These are phyloP conservation scores for Caranx ignobilis DNA, from an alignment of 2,113 vertebrate species.

Conservation along the genomic window DNA sequence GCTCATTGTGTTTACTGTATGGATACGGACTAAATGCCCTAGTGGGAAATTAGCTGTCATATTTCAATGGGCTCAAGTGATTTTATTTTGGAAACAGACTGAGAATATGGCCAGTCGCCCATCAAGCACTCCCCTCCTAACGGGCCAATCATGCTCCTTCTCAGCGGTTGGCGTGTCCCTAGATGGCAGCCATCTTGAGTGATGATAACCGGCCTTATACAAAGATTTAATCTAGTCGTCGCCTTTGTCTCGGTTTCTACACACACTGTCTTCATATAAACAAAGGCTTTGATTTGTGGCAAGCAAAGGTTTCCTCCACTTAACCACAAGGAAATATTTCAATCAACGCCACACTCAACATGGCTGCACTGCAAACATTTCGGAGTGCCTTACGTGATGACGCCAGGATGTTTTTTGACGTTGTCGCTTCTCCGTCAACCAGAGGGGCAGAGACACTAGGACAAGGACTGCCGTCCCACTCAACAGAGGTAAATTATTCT, in stretches of 20 bases:
- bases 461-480: not conserved
- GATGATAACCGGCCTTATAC: not conserved
- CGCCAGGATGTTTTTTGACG: conserved; percentile 50
- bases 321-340: not conserved
- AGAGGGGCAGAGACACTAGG: not conserved
- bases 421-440: conserved; percentile 3
- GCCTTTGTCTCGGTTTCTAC: not conserved
- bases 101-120: not conserved
- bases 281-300: fast-evolving
- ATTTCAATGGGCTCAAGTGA: not conserved
- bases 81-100: conserved; percentile 41
- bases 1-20: not conserved
- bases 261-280: not conserved
- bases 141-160: conserved; percentile 56
- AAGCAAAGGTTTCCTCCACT: fast-evolving
- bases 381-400: conserved; percentile 51
- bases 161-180: not conserved
- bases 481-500: conserved; percentile 32
- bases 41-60: not conserved
- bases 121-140: conserved; percentile 22
- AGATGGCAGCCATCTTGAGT: conserved; percentile 8
- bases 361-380: not conserved
- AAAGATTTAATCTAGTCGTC: not conserved
- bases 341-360: not conserved
- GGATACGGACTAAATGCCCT: not conserved